phyloP scores from a whole-genome alignment of 1,140 invertebrate species.

The Nylanderia fulva region DNA sequence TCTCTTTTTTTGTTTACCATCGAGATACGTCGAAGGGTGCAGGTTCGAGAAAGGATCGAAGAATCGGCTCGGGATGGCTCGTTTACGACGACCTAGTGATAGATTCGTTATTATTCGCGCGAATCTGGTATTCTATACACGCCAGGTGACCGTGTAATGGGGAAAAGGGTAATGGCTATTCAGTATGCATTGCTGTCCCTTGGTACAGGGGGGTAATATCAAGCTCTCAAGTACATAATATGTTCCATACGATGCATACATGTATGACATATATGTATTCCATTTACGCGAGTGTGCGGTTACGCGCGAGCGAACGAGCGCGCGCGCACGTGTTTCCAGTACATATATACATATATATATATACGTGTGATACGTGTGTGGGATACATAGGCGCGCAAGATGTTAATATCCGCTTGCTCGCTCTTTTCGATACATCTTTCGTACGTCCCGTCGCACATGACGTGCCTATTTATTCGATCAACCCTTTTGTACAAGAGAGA shows the following conservation, averaged over 20 bases:
- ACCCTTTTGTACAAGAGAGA: background rate
- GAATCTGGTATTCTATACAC: slow-evolving; percentile 81
- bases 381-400: slow-evolving; percentile 36
- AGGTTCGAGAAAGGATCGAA: background rate
- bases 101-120: slow-evolving; percentile 81
- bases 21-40: background rate
- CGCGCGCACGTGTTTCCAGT: slow-evolving; percentile 6
- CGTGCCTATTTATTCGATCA: slow-evolving; percentile 45
- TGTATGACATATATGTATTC: slow-evolving; percentile 59
- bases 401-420: background rate
- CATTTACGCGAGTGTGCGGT: slow-evolving; percentile 29
- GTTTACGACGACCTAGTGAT: slow-evolving; percentile 73
- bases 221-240: slow-evolving; percentile 79
- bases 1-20: background rate
- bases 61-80: slow-evolving; percentile 19
- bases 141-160: slow-evolving; percentile 82
- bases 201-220: slow-evolving; percentile 79
- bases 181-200: slow-evolving; percentile 85
- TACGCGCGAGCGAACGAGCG: slow-evolving; percentile 62
- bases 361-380: slow-evolving; percentile 29
- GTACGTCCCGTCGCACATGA: background rate
- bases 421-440: slow-evolving; percentile 49
- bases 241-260: slow-evolving; percentile 66
- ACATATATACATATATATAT: too few relatives aligned
- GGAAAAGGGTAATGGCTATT: slow-evolving; percentile 81